Evolutionary conservation across 92 coral and sea anemone genomes (phyloP).

Genomic region (Umimayanthus kanabou): DNA sequence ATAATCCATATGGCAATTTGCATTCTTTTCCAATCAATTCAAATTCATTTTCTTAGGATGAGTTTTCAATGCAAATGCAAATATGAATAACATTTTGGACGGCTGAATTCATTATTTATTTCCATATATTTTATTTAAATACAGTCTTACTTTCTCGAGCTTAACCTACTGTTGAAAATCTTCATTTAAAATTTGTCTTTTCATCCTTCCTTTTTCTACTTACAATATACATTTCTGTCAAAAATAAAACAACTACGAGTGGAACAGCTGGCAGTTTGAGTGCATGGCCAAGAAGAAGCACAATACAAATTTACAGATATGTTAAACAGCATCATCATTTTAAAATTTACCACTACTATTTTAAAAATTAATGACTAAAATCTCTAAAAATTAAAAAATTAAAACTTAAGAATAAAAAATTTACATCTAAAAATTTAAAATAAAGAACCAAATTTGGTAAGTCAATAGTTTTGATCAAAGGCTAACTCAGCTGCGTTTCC

Average conservation of each 20-base stretch:
- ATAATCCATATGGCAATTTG: background rate
- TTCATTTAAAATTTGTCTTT: background rate
- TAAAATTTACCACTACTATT: slow-evolving; percentile 6
- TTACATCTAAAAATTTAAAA: background rate
- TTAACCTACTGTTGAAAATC: background rate
- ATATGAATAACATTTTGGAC: background rate
- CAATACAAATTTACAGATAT: background rate
- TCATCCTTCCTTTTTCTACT: background rate
- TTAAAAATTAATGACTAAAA: slow-evolving; percentile 24
- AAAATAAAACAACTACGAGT: slow-evolving; percentile 1
- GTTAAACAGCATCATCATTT: slow-evolving; percentile 9
- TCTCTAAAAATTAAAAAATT: background rate
- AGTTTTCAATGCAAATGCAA: slow-evolving; percentile 12
- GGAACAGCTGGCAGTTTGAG: slow-evolving; percentile 20
- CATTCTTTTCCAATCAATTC: background rate
- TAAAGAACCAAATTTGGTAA: background rate
- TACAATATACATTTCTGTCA: background rate
- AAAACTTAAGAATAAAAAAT: background rate
- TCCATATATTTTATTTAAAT: slow-evolving; percentile 26
- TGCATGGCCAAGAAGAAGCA: background rate
- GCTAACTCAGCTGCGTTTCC: too few species aligned
- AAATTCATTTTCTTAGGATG: background rate
- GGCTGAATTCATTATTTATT: slow-evolving; percentile 8
- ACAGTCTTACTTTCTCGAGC: background rate
- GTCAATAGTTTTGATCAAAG: slow-evolving; percentile 19